A percentile compares a stretch with the other conserved stretches of the same genome.
phyloP scores from a whole-genome alignment of 92 coral and sea anemone species.

The Desmophyllum pertusum region DNA sequence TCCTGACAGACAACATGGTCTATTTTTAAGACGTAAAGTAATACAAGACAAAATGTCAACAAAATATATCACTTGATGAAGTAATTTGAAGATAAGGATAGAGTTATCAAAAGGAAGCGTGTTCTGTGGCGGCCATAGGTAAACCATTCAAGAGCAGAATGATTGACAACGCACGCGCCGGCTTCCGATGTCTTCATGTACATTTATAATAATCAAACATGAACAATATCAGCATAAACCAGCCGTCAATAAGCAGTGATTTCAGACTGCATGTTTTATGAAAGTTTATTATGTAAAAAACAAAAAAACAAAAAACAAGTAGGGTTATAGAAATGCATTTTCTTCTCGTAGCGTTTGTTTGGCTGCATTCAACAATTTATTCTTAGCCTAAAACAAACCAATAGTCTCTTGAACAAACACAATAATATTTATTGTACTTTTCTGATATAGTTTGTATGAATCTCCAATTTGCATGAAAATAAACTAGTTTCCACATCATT shows the following conservation, averaged over 20 bases:
- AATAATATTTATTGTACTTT: no score
- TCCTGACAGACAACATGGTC: background rate
- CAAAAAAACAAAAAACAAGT: no score
- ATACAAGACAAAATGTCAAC: background rate
- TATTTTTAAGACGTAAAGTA: background rate
- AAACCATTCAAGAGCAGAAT: background rate
- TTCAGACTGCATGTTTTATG: background rate
- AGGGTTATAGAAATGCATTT: no score
- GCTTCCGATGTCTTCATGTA: background rate
- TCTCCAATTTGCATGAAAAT: background rate
- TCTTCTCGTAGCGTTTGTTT: no score
- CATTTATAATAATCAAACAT: background rate
- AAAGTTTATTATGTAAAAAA: no score
- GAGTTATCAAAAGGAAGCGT: background rate
- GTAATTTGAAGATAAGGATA: background rate
- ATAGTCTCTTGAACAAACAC: no score
- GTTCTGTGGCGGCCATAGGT: background rate
- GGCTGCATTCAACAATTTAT: background rate
- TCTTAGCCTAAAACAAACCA: no score
- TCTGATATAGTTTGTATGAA: no score
- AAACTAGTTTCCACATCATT: background rate
- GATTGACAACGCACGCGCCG: background rate
- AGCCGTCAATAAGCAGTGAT: no score
- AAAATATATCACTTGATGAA: background rate
- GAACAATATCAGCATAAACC: background rate